phyloP scores from a whole-genome alignment of 1,140 invertebrate genomes.

The Sycophila sp. region DNA sequence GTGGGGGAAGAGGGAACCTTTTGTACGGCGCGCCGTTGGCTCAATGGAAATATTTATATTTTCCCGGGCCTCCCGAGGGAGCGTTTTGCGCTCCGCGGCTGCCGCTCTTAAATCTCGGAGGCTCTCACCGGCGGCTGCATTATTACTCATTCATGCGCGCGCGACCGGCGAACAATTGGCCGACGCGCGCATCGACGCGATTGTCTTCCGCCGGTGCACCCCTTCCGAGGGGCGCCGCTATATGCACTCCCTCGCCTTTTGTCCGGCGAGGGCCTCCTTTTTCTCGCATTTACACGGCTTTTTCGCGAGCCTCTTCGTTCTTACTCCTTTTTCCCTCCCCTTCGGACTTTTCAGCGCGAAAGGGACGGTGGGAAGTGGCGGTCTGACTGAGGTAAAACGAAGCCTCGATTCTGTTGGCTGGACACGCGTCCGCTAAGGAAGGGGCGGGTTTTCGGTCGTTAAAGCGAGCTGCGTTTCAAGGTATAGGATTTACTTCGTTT shows the following conservation, averaged over 20 bases:
- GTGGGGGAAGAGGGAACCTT: too few species aligned
- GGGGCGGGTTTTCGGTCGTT: constrained; percentile 31
- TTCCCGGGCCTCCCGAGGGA: constrained; percentile 36
- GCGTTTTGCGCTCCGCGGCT: too few species aligned
- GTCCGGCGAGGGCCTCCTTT: too few species aligned
- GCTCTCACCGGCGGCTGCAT: too few species aligned
- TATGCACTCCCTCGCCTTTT: too few species aligned
- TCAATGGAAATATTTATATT: constrained; percentile 63
- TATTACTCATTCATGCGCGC: constrained; percentile 60
- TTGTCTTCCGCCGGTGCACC: neutral
- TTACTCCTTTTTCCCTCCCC: neutral
- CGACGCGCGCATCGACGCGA: neutral
- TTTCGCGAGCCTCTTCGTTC: constrained; percentile 48
- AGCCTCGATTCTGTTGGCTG: constrained; percentile 3
- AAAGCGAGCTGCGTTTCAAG: constrained; percentile 16
- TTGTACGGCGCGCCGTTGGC: too few species aligned
- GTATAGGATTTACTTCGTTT: constrained; percentile 17
- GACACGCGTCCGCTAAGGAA: too few species aligned
- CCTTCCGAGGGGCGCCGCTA: too few species aligned
- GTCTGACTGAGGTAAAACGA: constrained; percentile 4
- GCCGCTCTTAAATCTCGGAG: too few species aligned
- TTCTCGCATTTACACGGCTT: constrained; percentile 54
- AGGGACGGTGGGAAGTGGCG: neutral
- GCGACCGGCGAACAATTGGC: constrained; percentile 57
- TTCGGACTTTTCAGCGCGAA: neutral